These are phyloP conservation scores for Rhogogaster chlorosoma DNA, from an alignment of 2,888 invertebrate genomes.

Conservation along the genomic window DNA sequence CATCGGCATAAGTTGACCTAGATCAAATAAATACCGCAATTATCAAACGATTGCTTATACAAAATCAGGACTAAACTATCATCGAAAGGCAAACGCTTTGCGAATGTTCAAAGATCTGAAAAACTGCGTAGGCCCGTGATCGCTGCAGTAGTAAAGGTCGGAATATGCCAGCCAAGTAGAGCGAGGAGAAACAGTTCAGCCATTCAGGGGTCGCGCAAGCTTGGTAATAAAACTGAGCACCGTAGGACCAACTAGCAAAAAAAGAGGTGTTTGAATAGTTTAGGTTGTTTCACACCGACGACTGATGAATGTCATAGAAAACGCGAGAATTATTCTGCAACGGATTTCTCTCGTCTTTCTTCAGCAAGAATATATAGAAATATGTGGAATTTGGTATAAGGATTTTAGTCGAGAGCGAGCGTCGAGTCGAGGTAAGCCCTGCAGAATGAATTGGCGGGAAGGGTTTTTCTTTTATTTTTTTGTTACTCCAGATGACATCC, in stretches of 20 bases:
- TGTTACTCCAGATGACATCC: conserved; percentile 37
- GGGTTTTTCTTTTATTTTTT: conserved; percentile 19
- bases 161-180: neutral
- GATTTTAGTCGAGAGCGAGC: neutral
- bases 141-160: neutral
- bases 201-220: neutral
- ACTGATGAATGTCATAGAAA: conserved; percentile 29
- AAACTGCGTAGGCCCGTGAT: neutral
- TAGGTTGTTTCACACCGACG: neutral
- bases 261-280: neutral
- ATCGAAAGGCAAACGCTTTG: neutral
- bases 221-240: neutral
- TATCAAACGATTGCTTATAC: neutral
- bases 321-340: conserved; percentile 23
- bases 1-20: conserved; percentile 85
- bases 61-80: neutral
- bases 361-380: neutral
- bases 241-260: neutral
- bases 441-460: conserved; percentile 27
- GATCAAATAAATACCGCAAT: neutral
- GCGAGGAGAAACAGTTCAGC: neutral
- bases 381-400: conserved; percentile 8
- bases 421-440: conserved; percentile 30
- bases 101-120: neutral
- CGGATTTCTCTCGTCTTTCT: neutral